Base-by-base conservation (phyloP, 2,797 vertebrate species). In the Pantherophis vulpinus region DNA sequence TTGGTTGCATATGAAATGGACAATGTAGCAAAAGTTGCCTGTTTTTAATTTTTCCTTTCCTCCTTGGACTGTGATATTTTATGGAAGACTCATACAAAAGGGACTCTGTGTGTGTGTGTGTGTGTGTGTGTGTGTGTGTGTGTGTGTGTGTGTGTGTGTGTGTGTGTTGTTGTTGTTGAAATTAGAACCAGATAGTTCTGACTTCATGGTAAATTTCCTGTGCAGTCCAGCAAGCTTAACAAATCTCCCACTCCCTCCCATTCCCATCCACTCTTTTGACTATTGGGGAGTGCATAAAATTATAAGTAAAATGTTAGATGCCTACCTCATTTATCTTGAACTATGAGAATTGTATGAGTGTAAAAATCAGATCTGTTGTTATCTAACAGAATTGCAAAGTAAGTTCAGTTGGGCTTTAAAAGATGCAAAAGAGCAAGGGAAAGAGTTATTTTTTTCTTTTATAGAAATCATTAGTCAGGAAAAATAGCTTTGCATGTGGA, bases 151-250 rank as follows among this genome's bases (percentile, higher is more conserved):
- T 66, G 29, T 66, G 63, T 5, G 63, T 0, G 25, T 2, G 25
- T 66, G 29, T 66, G 63, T 5, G 63, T 0, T n/a, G n/a, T n/a
- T n/a, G 25, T 12, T 37, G 37, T 0, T 42, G 5, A 94, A 97
- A 97, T 97, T 96, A 97, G 97, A 97, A 97, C 96, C 97, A 98
- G 97, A 97, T 95, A 97, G 93, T 87, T 95, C 95, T 83, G 92
- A 95, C 95, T 96, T 94, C 95, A 97, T 91, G 97, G 95, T 96
- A 97, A 96, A 97, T 97, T 96, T 97, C 95, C 96, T 94, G 97
- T 96, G 94, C 95, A 96, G 94, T 96, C 94, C 95, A 95, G 96
- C 96, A 96, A 95, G 94, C 94, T 94, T 25, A 86, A 97, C 95
- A 97, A 89, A 95, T 60, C 93, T 47, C 42, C 66, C 37, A 87